Evolutionary conservation across 2,888 invertebrate species (phyloP), one percentile per base, ranked within the genome.

Genomic region (Standfussiana lucernea): DNA sequence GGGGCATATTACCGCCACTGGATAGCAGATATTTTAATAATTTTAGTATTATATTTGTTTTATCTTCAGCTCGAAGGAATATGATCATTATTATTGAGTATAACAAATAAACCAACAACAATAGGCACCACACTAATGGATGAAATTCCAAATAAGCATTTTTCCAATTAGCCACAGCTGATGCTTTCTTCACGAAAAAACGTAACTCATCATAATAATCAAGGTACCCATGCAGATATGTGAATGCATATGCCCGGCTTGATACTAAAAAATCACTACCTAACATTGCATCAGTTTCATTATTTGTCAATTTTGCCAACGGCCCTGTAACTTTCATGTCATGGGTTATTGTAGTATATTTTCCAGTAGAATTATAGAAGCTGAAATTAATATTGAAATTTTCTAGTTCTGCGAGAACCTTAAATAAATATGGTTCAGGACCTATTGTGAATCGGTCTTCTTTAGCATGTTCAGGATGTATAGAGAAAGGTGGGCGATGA

Each of bases 341-440:
- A 21, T 56, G n/a, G 24, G 37, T 40, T n/a, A 84, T 65, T 0
- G 56, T 77, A 35, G 59, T 68, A 50, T 59, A 82, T 7, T 42
- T 2, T 11, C 7, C 7, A 67, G 40, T 47, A 59, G 50, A 59
- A 32, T 53, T 64, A 65, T 65, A 69, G 24, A 78, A 85, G 8
- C 37, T 53, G 28, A 75, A 85, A 61, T 56, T 67, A 2, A 87
- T 72, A 37, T 79, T 77, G 56, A 87, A 83, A 24, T 77, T 21
- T 77, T 83, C 84, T 45, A 50, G 37, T 74, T 86, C 70, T 66
- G 74, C 79, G 0, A 87, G 53, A 24, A 87, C 59, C 47, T 59
- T 47, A 18, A 86, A 76, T 18, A 85, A 53, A 28, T 82, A 72
- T 59, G 85, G 82, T 72, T 87, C 87, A 24, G 50, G 56, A n/a